These are phyloP conservation scores for Drosophila subpulchrella DNA, from an alignment of 1,140 invertebrate genomes.

Conservation along the genomic window DNA sequence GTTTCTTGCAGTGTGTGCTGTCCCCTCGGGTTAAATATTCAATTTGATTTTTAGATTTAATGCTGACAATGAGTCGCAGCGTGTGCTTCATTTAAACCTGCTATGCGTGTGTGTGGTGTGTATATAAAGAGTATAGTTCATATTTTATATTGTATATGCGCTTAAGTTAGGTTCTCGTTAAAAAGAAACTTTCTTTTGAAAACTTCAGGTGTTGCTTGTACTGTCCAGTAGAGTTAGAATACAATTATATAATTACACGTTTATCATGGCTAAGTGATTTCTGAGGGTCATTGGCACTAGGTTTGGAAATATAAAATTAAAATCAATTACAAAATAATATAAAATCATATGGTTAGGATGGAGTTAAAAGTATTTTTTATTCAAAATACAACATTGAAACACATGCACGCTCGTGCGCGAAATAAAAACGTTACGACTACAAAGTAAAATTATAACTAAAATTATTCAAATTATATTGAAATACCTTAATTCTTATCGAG, in stretches of 20 bases:
- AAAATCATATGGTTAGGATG: slow-evolving; percentile 14
- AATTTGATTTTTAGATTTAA: slow-evolving; percentile 27
- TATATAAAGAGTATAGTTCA: slow-evolving; percentile 42
- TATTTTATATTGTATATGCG: slow-evolving; percentile 54
- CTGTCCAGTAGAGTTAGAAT: slow-evolving; percentile 79
- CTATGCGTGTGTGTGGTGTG: slow-evolving; percentile 30
- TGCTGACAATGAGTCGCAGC: slow-evolving; percentile 15
- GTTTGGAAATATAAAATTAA: slow-evolving; percentile 7
- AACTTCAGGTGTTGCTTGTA: slow-evolving; percentile 84
- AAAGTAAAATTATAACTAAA: slow-evolving; percentile 33
- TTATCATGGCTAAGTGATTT: slow-evolving; percentile 20
- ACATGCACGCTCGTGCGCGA: slow-evolving; percentile 36
- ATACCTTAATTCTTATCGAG: slow-evolving; percentile 24
- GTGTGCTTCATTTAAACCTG: slow-evolving; percentile 51
- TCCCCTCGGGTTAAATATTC: slow-evolving; percentile 6
- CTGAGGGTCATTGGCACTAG: slow-evolving; percentile 53
- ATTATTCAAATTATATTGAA: slow-evolving; percentile 23
- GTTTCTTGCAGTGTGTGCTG: slow-evolving; percentile 11
- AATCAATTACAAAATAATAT: slow-evolving; percentile 7
- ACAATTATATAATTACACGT: slow-evolving; percentile 57
- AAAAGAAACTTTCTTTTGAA: slow-evolving; percentile 84
- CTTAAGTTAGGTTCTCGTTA: slow-evolving; percentile 68
- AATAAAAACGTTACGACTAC: slow-evolving; percentile 51
- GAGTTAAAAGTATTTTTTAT: slow-evolving; percentile 63
- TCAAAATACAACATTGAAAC: slow-evolving; percentile 72